phyloP scores from a whole-genome alignment of 1,140 invertebrate species.

The Tetragnatha versicolor region DNA sequence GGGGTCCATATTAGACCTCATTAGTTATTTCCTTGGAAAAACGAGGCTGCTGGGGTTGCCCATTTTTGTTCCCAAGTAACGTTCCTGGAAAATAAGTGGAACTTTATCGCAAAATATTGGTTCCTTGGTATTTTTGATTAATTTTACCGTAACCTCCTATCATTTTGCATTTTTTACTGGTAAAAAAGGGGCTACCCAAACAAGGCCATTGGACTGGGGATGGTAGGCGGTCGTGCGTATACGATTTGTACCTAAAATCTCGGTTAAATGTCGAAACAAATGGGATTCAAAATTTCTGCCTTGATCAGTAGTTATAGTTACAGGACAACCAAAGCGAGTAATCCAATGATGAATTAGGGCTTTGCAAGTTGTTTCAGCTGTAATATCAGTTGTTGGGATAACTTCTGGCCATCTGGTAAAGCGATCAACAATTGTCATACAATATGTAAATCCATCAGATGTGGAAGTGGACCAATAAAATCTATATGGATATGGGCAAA shows the following conservation, averaged over 20 bases:
- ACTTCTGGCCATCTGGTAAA: conserved; percentile 65
- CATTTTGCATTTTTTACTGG: too few relatives aligned
- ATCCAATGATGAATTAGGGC: conserved; percentile 62
- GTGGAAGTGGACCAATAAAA: conserved; percentile 65
- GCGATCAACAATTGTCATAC: conserved; percentile 64
- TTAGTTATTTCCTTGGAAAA: too few relatives aligned
- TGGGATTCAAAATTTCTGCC: conserved; percentile 65
- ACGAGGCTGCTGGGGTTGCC: too few relatives aligned
- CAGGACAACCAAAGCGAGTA: conserved; percentile 59
- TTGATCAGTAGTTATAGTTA: conserved; percentile 62
- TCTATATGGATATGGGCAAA: conserved; percentile 67
- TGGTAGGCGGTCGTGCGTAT: too few relatives aligned
- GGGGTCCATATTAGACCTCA: too few relatives aligned
- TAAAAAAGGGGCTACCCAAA: too few relatives aligned
- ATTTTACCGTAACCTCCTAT: too few relatives aligned
- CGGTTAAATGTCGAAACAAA: conserved; percentile 36
- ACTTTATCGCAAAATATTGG: too few relatives aligned
- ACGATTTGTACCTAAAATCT: conserved; percentile 28
- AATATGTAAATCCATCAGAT: conserved; percentile 61
- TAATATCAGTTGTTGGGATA: conserved; percentile 61
- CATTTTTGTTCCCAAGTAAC: too few relatives aligned
- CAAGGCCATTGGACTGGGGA: too few relatives aligned
- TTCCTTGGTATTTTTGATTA: too few relatives aligned
- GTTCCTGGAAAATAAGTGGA: too few relatives aligned
- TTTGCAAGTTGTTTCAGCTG: conserved; percentile 61